Evolutionary conservation across 2,113 vertebrate species (phyloP).

Genomic region (Ariopsis seemanni): DNA sequence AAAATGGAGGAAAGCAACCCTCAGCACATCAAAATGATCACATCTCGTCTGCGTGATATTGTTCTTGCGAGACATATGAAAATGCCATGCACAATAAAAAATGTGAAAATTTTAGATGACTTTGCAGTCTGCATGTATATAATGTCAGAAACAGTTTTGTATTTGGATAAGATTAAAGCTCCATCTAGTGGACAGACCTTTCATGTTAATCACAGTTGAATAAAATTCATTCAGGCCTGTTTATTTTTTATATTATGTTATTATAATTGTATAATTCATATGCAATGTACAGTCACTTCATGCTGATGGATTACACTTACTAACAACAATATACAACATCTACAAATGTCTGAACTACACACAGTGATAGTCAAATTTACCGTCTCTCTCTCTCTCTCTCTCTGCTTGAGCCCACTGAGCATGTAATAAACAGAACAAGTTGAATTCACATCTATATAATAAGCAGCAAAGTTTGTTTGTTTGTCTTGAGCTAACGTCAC

Average conservation of each 20-base stretch:
- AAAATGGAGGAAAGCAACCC: too few species aligned
- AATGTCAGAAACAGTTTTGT: neutral
- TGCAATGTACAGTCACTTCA: neutral
- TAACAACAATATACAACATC: neutral
- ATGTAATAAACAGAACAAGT: neutral
- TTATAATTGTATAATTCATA: neutral
- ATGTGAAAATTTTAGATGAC: neutral
- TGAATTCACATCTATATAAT: neutral
- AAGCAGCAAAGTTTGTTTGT: too few species aligned
- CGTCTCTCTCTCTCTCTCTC: neutral
- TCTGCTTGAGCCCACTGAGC: neutral
- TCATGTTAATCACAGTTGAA: neutral
- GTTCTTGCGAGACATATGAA: too few species aligned
- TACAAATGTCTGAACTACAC: neutral
- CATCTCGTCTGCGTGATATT: too few species aligned
- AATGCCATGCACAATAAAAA: too few species aligned
- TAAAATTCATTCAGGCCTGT: neutral
- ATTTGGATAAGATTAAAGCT: neutral
- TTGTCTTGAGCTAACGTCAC: too few species aligned
- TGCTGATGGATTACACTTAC: neutral
- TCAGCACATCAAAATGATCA: too few species aligned
- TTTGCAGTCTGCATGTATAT: neutral
- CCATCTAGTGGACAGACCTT: constrained; percentile 12
- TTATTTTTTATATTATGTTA: neutral
- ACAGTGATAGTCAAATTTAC: neutral